Evolutionary conservation across 1,140 invertebrate species (phyloP), one percentile per base, ranked within the genome.

Genomic region (Tetragonula clypearis): DNA sequence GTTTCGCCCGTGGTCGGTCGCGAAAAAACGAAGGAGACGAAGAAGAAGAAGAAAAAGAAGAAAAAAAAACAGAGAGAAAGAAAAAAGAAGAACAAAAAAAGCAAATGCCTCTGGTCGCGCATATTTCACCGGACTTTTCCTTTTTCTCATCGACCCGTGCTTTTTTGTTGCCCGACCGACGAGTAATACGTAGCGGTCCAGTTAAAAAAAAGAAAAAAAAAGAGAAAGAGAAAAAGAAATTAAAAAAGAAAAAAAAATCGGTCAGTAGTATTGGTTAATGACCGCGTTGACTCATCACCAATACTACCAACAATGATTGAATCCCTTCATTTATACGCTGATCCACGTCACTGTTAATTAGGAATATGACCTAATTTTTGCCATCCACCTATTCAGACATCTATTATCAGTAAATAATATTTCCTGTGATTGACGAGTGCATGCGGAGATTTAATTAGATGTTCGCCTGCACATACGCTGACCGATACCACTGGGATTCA

Each of bases 131-230:
- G 58, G 35, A 8, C 41, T 77, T 41, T n/a, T 19, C 23, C 6
- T 9, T 41, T 65, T 77, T 26, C 75, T 65, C 49, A 77, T 77
- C 75, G 75, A 77, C 3, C 35, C 30, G 14, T 8, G 3, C 23
- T 19, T 77, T 77, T 35, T 65, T 77, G 41, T 49, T 77, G 9
- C 62, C 49, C 35, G 9, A 49, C 75, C 62, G 62, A 77, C 62
- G 75, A 3, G 26, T 15, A 65, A 77, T n/a, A 62, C 23, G 41
- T 49, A 49, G 41, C 0, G 41, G 41, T 49, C 6, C 41, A 49
- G 41, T 49, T 49, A 11, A 49, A 49, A 49, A 49, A 49, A 0
- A 49, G 9, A 49, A 8, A 49, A 9, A 11, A 49, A 8, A 6
- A 41, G 3, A 41, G 5, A 5, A 41, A 41, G 1, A 41, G 5